phyloP scores from a whole-genome alignment of 1,140 invertebrate species.

The Ceratosolen fusciceps region DNA sequence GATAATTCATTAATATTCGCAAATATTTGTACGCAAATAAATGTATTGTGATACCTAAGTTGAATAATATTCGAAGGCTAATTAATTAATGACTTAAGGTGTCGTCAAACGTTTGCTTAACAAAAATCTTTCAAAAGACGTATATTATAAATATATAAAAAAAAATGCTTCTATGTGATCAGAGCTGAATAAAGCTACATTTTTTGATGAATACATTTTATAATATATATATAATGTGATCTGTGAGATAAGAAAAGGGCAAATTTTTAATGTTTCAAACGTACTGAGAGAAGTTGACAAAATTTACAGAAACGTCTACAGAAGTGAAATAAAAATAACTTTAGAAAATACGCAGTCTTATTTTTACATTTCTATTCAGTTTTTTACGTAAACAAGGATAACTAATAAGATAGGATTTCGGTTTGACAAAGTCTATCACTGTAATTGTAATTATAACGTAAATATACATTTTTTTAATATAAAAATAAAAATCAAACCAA shows the following conservation, averaged over 20 bases:
- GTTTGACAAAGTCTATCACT: too few relatives aligned
- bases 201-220: constrained; percentile 33
- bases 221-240: background rate
- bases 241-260: background rate
- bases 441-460: background rate
- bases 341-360: too few relatives aligned
- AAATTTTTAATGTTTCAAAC: background rate
- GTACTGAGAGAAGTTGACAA: constrained; percentile 24
- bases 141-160: background rate
- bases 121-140: background rate
- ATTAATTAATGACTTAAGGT: background rate
- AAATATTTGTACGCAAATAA: constrained; percentile 20
- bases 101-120: constrained; percentile 18
- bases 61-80: constrained; percentile 14
- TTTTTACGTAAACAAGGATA: too few relatives aligned
- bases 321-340: background rate
- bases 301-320: background rate
- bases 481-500: too few relatives aligned
- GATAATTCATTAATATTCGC: constrained; percentile 25
- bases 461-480: background rate
- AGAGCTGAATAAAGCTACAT: constrained; percentile 32
- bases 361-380: too few relatives aligned
- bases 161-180: constrained; percentile 11
- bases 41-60: constrained; percentile 37
- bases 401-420: too few relatives aligned